Base-by-base conservation (phyloP, 2,113 vertebrate genomes). In the Coptodon rendalli region DNA sequence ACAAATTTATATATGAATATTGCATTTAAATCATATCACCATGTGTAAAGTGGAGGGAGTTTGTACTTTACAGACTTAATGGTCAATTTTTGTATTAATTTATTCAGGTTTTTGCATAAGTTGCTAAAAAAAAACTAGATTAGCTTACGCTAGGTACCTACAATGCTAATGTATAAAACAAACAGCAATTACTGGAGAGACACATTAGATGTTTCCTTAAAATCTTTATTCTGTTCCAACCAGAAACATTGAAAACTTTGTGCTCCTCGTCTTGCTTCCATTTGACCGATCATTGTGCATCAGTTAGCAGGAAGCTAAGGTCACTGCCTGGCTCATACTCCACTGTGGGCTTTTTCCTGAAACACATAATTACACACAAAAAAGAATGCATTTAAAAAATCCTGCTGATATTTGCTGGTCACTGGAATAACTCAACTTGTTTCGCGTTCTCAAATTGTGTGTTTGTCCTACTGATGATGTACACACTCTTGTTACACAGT, bases 291-390 rank as follows among this genome's bases (percentile, higher is more conserved):
- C 89, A 95, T 1, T 78, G 83, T 45, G 86, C 6, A 5, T 93
- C 91, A 1, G 90, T 94, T 78, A 98, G 92, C 86, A 97, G 96
- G 93, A 97, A 98, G 93, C 97, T 97, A 93, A 98, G 96, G 90
- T 98, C 97, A 91, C 94, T 95, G 80, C 96, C 97, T 40, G 96
- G 94, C n/a, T 97, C 94, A 4, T 96, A 96, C 89, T 98, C 97
- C 50, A 94, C 96, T 36, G 96, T 63, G 48, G 94, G 89, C 84
- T 97, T 95, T 19, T 96, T 96, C 92, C 97, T 97, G 63, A 71
- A 96, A 93, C 80, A 93, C 66, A 83, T 27, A 76, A 22, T 57
- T 50, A 29, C 19, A 78, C 43, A 81, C n/a, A 40, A 63, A 7
- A 29, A 43, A 22, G 22, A 38, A 29, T 5, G 27, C 27, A 5